Evolutionary conservation across 92 coral and sea anemone genomes (phyloP).

Genomic region (Hydrozoanthus gracilis): DNA sequence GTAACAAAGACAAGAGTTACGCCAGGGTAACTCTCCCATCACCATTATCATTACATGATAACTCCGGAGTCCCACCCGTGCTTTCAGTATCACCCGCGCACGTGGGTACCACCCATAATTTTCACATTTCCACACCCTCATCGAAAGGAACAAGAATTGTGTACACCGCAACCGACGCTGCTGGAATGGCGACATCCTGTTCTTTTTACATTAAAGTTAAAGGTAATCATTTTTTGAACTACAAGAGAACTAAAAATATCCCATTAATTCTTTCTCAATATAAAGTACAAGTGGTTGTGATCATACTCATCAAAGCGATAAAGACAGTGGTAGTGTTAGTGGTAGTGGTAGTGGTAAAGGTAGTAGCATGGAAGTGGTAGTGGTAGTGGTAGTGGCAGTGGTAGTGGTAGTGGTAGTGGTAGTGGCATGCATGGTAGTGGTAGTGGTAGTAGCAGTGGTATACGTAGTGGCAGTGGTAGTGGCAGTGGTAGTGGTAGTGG

Average conservation of each 20-base stretch:
- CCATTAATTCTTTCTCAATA: too few species aligned
- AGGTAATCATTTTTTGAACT: too few species aligned
- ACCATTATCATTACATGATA: conserved; percentile 1
- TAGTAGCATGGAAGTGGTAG: too few species aligned
- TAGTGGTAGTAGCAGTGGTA: too few species aligned
- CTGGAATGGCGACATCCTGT: too few species aligned
- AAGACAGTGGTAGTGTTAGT: not conserved
- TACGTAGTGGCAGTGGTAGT: not conserved
- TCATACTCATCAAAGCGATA: not conserved
- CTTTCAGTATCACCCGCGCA: conserved; percentile 1
- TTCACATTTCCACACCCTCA: not conserved
- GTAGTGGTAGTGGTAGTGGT: not conserved
- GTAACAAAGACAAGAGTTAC: conserved; percentile 1
- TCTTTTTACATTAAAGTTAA: too few species aligned
- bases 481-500: not conserved
- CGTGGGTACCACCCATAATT: conserved; percentile 10
- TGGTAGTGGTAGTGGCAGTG: not conserved
- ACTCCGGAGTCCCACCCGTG: conserved; percentile 12
- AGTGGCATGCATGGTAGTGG: not conserved
- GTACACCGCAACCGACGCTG: too few species aligned
- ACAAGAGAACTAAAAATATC: too few species aligned
- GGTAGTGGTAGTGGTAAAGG: too few species aligned
- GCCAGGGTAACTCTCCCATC: conserved; percentile 6
- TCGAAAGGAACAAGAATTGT: too few species aligned
- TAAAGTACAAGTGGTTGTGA: not conserved